Conservation (phyloP, 2,888 invertebrate species). For the Helobdella robusta region DNA sequence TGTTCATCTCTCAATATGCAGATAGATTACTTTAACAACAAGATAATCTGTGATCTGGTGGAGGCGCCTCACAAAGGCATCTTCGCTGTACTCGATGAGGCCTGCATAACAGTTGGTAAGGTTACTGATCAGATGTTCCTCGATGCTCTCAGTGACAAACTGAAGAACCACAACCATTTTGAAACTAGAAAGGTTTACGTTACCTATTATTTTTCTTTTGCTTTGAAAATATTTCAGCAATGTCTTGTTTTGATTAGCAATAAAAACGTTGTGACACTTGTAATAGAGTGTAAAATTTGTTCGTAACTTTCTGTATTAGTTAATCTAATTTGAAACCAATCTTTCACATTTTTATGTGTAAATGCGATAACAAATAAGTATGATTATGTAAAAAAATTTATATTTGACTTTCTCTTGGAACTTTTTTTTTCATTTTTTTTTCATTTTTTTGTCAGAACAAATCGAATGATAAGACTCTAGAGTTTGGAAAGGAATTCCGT, state of each 20-base stretch:
- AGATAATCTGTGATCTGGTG: conserved; percentile 68
- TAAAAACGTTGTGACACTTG: no score
- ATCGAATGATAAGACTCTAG: conserved; percentile 51
- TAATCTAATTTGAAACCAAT: no score
- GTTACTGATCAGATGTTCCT: conserved; percentile 73
- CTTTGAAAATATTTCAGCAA: no score
- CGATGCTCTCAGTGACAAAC: conserved; percentile 81
- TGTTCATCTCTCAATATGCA: conserved; percentile 30
- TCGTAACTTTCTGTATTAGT: no score
- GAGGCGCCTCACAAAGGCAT: conserved; percentile 83
- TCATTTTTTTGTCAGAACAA: conserved; percentile 42
- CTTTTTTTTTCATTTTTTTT: no score
- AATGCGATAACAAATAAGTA: no score
- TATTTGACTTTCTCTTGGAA: no score
- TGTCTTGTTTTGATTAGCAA: no score
- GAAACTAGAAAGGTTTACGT: conserved; percentile 58
- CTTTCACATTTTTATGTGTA: no score
- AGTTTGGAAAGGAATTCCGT: conserved; percentile 50
- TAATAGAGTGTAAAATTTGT: no score
- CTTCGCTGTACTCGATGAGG: conserved; percentile 86
- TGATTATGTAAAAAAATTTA: no score
- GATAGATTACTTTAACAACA: conserved; percentile 90
- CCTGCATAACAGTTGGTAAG: conserved; percentile 87
- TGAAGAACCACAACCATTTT: conserved; percentile 77
- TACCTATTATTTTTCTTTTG: no score